Evolutionary conservation across 53 echinoderm and acorn worm genomes (phyloP), one percentile per base, ranked within the genome.

Genomic region (Paelopatides confundens): DNA sequence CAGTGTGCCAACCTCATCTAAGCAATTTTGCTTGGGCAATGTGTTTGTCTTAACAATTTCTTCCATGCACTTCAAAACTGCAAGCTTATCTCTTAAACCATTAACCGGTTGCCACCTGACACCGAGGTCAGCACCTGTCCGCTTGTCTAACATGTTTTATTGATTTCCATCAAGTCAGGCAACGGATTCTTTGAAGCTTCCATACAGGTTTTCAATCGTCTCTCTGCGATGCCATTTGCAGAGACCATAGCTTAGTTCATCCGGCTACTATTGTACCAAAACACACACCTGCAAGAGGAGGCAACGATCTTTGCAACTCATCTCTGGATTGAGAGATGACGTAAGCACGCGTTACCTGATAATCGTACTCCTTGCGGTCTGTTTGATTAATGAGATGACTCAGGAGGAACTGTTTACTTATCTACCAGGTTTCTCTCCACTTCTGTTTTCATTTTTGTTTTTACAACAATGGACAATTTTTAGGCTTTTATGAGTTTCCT

Each of bases 381-480:
- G 58, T 58, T 74, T 74, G 74, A 74, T 74, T 74, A 74, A 74
- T 46, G 37, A 39, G 74, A 74, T 74, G 74, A 74, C 74, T 74
- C 74, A 74, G 74, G 39, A 40, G 7, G 37, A 46, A 40, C 11
- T 74, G 74, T 74, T 74, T 74, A 46, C 74, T 74, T 74, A 58
- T 58, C 18, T 58, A 21, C 18, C 58, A 58, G 24, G 58, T 58
- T 58, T 58, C 58, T 58, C n/a, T 58, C 58, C 24, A 5, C 21
- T 21, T 21, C 0, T 26, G n/a, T 58, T 1, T 58, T 58, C 21
- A 17, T 54, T 23, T 58, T 26, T 23, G 2, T 23, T 23, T 58
- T 58, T 58, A 21, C 58, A 58, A 58, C 58, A 58, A 58, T 58
- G 58, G 58, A 58, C 58, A 21, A 58, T 58, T 58, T 58, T 26